phyloP scores from a whole-genome alignment of 2,113 vertebrate species.

The Ictalurus furcatus region DNA sequence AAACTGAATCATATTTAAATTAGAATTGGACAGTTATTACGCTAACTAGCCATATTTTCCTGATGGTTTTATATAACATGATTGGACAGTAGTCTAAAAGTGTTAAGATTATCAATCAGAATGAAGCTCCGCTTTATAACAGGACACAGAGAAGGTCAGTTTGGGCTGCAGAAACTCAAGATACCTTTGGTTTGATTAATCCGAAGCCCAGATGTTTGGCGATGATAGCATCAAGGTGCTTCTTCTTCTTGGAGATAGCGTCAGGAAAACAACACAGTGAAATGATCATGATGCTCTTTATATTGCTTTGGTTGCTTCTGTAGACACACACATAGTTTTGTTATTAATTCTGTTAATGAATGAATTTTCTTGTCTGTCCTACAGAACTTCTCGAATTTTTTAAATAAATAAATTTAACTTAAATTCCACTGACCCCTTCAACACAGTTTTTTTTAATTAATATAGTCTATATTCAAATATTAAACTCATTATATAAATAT shows the following conservation, averaged over 20 bases:
- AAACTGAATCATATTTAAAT: neutral
- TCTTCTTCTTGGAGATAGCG: slow-evolving; percentile 44
- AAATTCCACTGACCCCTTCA: neutral
- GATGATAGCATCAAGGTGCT: slow-evolving; percentile 47
- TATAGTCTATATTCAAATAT: neutral
- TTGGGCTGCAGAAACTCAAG: neutral
- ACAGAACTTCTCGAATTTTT: neutral
- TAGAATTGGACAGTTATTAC: neutral
- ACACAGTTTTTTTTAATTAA: neutral
- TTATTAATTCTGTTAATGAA: neutral
- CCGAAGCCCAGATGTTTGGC: slow-evolving; percentile 47
- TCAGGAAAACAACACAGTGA: slow-evolving; percentile 37
- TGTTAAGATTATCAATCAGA: neutral
- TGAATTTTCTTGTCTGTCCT: neutral
- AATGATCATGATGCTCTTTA: slow-evolving; percentile 40
- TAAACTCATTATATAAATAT: neutral
- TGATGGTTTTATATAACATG: neutral
- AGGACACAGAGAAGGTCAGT: slow-evolving; percentile 17
- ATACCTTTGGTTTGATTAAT: slow-evolving; percentile 41
- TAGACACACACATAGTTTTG: neutral
- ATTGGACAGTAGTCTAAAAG: neutral
- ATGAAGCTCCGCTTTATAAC: slow-evolving; percentile 5
- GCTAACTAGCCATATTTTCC: neutral
- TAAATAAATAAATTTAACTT: neutral
- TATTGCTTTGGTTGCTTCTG: slow-evolving; percentile 19